Percentiles rank a stretch among this genome's conserved stretches.
These are phyloP conservation scores for Drosophila yakuba DNA, from an alignment of 1,140 invertebrate species.

Conservation along the genomic window DNA sequence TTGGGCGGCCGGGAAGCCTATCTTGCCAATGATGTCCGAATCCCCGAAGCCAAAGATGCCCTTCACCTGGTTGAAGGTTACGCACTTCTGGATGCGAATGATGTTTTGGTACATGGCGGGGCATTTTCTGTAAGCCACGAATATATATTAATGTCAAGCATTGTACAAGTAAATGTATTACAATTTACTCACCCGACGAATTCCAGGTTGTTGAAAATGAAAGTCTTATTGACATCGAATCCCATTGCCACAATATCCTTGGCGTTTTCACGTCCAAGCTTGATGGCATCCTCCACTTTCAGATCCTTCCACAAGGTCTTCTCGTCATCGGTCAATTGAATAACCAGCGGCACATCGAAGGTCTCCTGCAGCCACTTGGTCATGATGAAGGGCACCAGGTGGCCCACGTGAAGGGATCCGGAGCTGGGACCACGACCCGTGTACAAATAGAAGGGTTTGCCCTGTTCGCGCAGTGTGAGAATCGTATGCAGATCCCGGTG, in stretches of 20 bases:
- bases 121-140: slow-evolving; percentile 87
- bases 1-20: slow-evolving; percentile 98
- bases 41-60: slow-evolving; percentile 99
- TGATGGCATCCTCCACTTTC: slow-evolving; percentile 94
- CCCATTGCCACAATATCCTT: slow-evolving; percentile 99
- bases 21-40: slow-evolving; percentile 98
- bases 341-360: slow-evolving; percentile 98
- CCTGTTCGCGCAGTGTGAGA: slow-evolving; percentile 93
- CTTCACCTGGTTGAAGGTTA: slow-evolving; percentile 98
- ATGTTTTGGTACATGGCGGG: slow-evolving; percentile 97
- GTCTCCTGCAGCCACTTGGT: slow-evolving; percentile 99
- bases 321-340: slow-evolving; percentile 99
- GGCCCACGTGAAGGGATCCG: slow-evolving; percentile 97
- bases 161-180: too few relatives aligned
- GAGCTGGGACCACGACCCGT: slow-evolving; percentile 99
- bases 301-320: slow-evolving; percentile 99
- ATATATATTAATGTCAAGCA: background rate
- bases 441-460: slow-evolving; percentile 98
- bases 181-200: slow-evolving; percentile 92
- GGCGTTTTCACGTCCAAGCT: slow-evolving; percentile 95
- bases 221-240: slow-evolving; percentile 98
- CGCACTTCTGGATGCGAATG: slow-evolving; percentile 94
- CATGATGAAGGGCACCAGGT: slow-evolving; percentile 98
- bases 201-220: slow-evolving; percentile 97
- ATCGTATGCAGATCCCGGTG: slow-evolving; percentile 96